A percentile compares a stretch with the other conserved stretches of the same genome.
phyloP scores from a whole-genome alignment of 1,140 invertebrate species.

The Dreissena rostriformis region DNA sequence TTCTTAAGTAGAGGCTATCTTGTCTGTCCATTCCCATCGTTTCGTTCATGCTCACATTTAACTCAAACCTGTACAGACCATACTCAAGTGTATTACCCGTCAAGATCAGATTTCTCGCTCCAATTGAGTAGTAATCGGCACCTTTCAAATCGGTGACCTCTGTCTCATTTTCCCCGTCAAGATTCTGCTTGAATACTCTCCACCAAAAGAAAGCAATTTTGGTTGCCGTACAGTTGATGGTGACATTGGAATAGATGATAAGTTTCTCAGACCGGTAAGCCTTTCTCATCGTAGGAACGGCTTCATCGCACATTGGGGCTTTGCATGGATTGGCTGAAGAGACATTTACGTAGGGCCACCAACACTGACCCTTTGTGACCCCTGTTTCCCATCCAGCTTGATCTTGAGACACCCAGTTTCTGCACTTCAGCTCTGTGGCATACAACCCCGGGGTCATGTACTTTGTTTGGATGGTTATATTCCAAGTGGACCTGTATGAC shows the following conservation, averaged over 20 bases:
- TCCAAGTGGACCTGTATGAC: conserved; percentile 13
- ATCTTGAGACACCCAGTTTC: conserved; percentile 59
- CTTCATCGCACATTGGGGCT: conserved; percentile 54
- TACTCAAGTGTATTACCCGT: conserved; percentile 57
- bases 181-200: conserved; percentile 56
- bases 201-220: conserved; percentile 61
- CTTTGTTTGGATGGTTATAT: conserved; percentile 47
- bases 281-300: conserved; percentile 32
- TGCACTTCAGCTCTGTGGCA: conserved; percentile 38
- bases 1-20: conserved; percentile 46
- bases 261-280: conserved; percentile 58
- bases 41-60: conserved; percentile 67
- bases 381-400: conserved; percentile 26
- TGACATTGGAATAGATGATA: conserved; percentile 60
- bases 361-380: conserved; percentile 62
- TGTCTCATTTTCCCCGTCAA: conserved; percentile 51
- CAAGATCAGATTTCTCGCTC: conserved; percentile 54
- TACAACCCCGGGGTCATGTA: conserved; percentile 58
- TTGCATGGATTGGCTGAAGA: conserved; percentile 52
- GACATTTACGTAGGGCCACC: conserved; percentile 64
- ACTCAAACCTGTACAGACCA: conserved; percentile 61
- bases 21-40: conserved; percentile 60
- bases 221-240: conserved; percentile 64
- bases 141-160: conserved; percentile 55
- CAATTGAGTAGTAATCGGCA: conserved; percentile 60